Base-by-base conservation (phyloP, 2,888 invertebrate species). In the Mesorhabditis belari region DNA sequence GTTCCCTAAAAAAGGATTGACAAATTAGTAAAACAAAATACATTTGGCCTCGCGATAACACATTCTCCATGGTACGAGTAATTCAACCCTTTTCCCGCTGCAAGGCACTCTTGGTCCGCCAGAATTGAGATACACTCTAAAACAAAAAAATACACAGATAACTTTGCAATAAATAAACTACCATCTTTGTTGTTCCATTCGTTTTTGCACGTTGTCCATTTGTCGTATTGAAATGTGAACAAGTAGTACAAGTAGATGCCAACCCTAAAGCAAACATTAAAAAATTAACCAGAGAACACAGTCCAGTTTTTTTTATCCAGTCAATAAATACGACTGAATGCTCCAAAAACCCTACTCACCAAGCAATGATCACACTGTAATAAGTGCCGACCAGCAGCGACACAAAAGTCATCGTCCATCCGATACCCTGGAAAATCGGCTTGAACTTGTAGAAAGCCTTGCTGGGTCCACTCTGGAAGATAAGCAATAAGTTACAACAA, bases 361-460 rank as follows among this genome's bases (percentile, higher is more conserved):
- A 93, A 65, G 91, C 90, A 83, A 93, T 92, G 82, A 94, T 90
- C 73, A 93, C 91, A 83, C 91, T 92, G 83, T 93, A 93, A 83
- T 93, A 93, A 58, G 92, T 91, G 73, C 92, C 91, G 88, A 94
- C 89, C 81, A 92, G 85, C 84, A 93, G 92, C 71, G 93, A 92
- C 82, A 93, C 90, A 82, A 92, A 88, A 69, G 93, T 92, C 82
- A 91, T 92, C 64, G 92, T 91, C 75, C 94, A 85, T 63, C 93
- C 94, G 72, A 91, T 90, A 79, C 93, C 70, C 44, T 35, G 44
- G 12, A 35, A n/a, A n/a, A 35, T 35, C 12, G 44, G 44, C 44
- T 35, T 35, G 12, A 35, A 17, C 44, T 35, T 35, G 44, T 35
- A 35, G 44, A 35, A 35, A n/a, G 12, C n/a, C 44, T 17, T n/a